Percentiles rank a stretch among this genome's conserved stretches.
phyloP scores from a whole-genome alignment of 1,140 invertebrate genomes.

The Doryteuthis pealeii region DNA sequence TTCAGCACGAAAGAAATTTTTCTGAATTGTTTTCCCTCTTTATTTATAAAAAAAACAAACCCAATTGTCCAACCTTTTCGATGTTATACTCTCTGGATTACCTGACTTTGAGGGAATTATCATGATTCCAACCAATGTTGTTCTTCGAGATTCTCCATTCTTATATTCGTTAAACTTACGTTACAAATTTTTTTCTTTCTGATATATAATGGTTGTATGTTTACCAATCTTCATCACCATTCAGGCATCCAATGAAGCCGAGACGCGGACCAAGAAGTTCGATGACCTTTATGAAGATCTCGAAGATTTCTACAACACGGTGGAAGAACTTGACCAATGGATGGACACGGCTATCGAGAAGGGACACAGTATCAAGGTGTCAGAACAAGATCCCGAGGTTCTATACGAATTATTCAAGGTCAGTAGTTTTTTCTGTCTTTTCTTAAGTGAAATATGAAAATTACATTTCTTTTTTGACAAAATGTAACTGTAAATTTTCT shows the following conservation, averaged over 20 bases:
- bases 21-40: too few relatives aligned
- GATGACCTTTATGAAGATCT: constrained; percentile 45
- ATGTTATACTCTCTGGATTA: too few relatives aligned
- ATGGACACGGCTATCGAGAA: constrained; percentile 47
- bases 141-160: too few relatives aligned
- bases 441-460: neutral
- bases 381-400: constrained; percentile 33
- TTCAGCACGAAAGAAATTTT: too few relatives aligned
- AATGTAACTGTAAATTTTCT: neutral
- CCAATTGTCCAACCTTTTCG: too few relatives aligned
- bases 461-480: neutral
- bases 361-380: constrained; percentile 39
- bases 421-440: neutral
- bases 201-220: neutral
- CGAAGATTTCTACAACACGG: constrained; percentile 46
- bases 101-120: too few relatives aligned
- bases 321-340: constrained; percentile 51
- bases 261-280: constrained; percentile 34
- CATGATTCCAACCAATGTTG: too few relatives aligned
- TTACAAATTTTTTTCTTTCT: too few relatives aligned
- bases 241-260: constrained; percentile 42
- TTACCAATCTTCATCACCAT: neutral
- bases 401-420: constrained; percentile 47
- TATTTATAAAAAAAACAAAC: too few relatives aligned
- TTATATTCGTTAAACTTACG: too few relatives aligned